These are phyloP conservation scores for Schizaphis graminum DNA, from an alignment of 2,888 invertebrate species.

Conservation along the genomic window DNA sequence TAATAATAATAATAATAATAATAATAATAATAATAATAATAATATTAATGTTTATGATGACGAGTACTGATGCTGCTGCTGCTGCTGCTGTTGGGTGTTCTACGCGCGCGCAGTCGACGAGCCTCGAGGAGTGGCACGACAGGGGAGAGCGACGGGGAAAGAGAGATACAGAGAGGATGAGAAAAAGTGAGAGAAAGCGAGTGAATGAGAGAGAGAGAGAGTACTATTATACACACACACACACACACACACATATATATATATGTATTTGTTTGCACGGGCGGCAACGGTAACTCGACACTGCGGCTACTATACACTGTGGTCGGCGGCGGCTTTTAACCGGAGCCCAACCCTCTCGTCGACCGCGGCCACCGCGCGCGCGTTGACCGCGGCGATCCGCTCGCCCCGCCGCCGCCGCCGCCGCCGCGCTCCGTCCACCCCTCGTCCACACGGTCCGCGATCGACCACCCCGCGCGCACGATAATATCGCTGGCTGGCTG, in stretches of 20 bases:
- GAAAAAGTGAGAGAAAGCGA: not conserved
- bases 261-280: slow-evolving; percentile 24
- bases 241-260: not conserved
- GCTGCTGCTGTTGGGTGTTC: not conserved
- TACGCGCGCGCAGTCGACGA: not conserved
- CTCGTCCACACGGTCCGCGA: not conserved
- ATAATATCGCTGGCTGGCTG: not conserved
- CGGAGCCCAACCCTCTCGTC: slow-evolving; percentile 52
- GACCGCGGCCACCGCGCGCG: not conserved
- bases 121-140: no score
- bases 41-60: not conserved
- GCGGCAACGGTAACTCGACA: slow-evolving; percentile 53
- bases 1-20: slow-evolving; percentile 5
- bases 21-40: not conserved
- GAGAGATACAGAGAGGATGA: not conserved
- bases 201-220: not conserved
- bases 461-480: not conserved
- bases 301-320: slow-evolving; percentile 31
- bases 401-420: not conserved
- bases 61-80: not conserved
- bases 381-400: not conserved
- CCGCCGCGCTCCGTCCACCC: not conserved
- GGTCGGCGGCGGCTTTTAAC: slow-evolving; percentile 45
- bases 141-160: not conserved
- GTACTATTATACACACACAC: not conserved